Conservation (phyloP, 2,113 vertebrate species). For the Alaudala cheleensis region DNA sequence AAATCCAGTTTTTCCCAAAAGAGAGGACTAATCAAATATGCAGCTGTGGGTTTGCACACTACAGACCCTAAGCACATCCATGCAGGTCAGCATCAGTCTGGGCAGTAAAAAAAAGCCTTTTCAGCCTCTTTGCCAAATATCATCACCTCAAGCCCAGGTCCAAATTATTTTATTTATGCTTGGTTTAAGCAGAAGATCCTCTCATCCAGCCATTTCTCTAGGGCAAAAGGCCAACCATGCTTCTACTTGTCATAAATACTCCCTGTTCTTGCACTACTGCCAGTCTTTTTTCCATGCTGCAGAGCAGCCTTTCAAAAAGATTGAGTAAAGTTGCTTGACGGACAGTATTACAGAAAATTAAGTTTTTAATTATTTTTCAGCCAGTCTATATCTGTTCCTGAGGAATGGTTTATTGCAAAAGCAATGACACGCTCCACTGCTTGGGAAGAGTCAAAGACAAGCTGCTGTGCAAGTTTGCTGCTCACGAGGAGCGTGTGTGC, state of each 20-base stretch:
- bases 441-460: background rate
- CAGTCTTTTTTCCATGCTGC: background rate
- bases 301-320: background rate
- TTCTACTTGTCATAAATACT: background rate
- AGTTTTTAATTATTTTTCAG: slow-evolving; percentile 6
- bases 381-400: background rate
- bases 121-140: background rate
- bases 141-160: background rate
- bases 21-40: background rate
- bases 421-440: slow-evolving; percentile 13
- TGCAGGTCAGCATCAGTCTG: background rate
- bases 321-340: background rate
- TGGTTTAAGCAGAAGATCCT: background rate
- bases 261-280: background rate
- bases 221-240: background rate
- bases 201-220: background rate
- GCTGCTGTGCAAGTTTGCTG: background rate
- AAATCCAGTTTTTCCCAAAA: background rate
- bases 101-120: background rate
- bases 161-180: background rate
- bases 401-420: slow-evolving; percentile 14
- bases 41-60: background rate
- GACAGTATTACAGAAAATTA: background rate
- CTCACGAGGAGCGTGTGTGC: background rate
- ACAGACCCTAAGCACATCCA: background rate